Conservation (phyloP, 2,888 invertebrate species). For the Caenorhabditis angaria region DNA sequence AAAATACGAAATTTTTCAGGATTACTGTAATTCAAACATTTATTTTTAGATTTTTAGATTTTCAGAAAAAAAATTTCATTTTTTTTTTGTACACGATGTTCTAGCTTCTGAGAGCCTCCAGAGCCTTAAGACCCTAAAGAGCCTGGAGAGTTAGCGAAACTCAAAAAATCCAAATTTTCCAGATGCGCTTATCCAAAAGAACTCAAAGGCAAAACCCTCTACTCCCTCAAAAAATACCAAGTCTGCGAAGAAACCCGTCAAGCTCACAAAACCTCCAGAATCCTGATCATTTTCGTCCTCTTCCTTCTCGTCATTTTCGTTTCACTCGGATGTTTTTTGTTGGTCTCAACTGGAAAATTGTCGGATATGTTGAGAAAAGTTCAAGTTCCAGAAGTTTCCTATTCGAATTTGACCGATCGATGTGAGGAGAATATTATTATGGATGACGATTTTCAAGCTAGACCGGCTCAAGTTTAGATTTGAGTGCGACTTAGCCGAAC, state of each 20-base stretch:
- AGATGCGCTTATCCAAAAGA: slow-evolving; percentile 34
- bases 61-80: no score
- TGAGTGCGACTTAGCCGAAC: neutral
- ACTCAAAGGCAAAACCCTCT: slow-evolving; percentile 15
- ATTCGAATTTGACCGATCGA: slow-evolving; percentile 44
- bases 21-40: no score
- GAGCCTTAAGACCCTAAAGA: no score
- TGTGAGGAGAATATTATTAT: slow-evolving; percentile 38
- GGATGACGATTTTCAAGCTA: slow-evolving; percentile 48
- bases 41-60: no score
- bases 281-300: slow-evolving; percentile 25
- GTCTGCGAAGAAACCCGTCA: slow-evolving; percentile 29
- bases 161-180: neutral
- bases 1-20: no score
- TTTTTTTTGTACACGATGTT: no score
- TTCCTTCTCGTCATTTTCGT: slow-evolving; percentile 19
- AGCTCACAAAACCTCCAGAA: neutral
- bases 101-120: no score
- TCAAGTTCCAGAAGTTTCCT: slow-evolving; percentile 38
- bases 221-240: slow-evolving; percentile 17
- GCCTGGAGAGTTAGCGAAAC: no score
- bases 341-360: slow-evolving; percentile 27
- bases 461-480: slow-evolving; percentile 53
- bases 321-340: slow-evolving; percentile 13
- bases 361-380: slow-evolving; percentile 14